Evolutionary conservation across 2,888 invertebrate genomes (phyloP), one percentile per base, ranked within the genome.

Genomic region (Leptopilina syphax): DNA sequence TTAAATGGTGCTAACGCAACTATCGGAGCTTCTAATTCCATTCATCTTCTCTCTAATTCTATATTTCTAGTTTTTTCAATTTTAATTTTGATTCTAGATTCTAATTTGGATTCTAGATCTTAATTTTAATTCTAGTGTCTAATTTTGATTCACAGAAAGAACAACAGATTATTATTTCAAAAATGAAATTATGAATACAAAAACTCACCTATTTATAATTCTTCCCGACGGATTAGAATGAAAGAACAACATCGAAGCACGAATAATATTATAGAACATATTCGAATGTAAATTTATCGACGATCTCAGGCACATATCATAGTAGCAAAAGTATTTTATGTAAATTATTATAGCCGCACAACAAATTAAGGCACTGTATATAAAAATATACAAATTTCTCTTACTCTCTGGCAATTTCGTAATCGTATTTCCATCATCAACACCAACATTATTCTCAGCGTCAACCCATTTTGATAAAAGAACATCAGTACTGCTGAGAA

Each of bases 201-300:
- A 34, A 34, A 34, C 8, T 78, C 83, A 89, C 90, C 90, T 93
- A 92, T 97, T 98, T 79, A 98, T 93, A 87, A 98, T 96, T 67
- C 96, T 93, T 0, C 96, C 96, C 0, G 95, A 95, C 0, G 97
- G 96, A 92, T 98, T 98, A 5, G 94, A 94, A 90, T 97, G 97
- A 92, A 98, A 98, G 92, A 98, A 98, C 24, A 95, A 93, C 94
- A 97, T 96, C 0, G 96, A 95, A 0, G 97, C 95, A n/a, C 96
- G 93, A 2, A 96, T 95, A 65, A 98, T 95, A 50, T 96, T 94
- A 24, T 93, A 91, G 90, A 98, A 97, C 97, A 98, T 97, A 24
- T 92, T 93, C 90, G 96, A 95, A 92, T 98, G 98, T 0, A 98
- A 93, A 24, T 93, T 94, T 7, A 94, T 94, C 0, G 98, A 97